These are phyloP conservation scores for Meandrusa payeni DNA, from an alignment of 2,888 invertebrate species.

Conservation along the genomic window DNA sequence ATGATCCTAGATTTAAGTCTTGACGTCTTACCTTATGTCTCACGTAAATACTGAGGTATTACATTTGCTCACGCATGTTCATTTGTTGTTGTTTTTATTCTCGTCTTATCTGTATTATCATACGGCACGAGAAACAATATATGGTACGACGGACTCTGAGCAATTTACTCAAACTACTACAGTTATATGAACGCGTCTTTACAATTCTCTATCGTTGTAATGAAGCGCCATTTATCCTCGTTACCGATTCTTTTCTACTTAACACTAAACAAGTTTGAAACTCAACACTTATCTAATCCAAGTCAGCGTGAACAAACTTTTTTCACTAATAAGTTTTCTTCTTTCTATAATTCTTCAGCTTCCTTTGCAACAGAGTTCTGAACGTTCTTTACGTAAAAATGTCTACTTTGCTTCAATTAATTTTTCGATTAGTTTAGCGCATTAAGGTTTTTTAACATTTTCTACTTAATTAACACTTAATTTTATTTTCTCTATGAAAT, in stretches of 20 bases:
- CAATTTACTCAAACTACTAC: slow-evolving; percentile 35
- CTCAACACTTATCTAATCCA: slow-evolving; percentile 21
- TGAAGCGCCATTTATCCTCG: neutral
- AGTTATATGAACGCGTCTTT: slow-evolving; percentile 27
- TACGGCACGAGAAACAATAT: slow-evolving; percentile 50
- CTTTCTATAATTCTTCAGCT: slow-evolving; percentile 8
- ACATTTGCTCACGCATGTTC: slow-evolving; percentile 64
- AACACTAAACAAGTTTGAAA: slow-evolving; percentile 21
- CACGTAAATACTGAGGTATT: slow-evolving; percentile 29
- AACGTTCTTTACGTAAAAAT: slow-evolving; percentile 9
- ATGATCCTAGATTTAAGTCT: slow-evolving; percentile 6
- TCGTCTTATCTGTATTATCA: slow-evolving; percentile 56
- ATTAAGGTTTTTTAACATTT: slow-evolving; percentile 7
- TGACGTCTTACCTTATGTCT: slow-evolving; percentile 23
- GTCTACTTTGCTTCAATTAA: slow-evolving; percentile 12
- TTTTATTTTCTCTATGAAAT: slow-evolving; percentile 14
- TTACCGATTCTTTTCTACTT: slow-evolving; percentile 13
- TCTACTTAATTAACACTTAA: slow-evolving; percentile 12
- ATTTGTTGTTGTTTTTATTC: slow-evolving; percentile 61
- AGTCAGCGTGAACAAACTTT: slow-evolving; percentile 13
- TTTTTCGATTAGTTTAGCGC: slow-evolving; percentile 8
- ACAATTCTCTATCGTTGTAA: slow-evolving; percentile 3
- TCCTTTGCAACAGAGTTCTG: slow-evolving; percentile 10
- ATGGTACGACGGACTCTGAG: slow-evolving; percentile 51
- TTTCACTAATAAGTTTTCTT: slow-evolving; percentile 16